These are phyloP conservation scores for Rhagonycha fulva DNA, from an alignment of 2,888 invertebrate species.

Conservation along the genomic window DNA sequence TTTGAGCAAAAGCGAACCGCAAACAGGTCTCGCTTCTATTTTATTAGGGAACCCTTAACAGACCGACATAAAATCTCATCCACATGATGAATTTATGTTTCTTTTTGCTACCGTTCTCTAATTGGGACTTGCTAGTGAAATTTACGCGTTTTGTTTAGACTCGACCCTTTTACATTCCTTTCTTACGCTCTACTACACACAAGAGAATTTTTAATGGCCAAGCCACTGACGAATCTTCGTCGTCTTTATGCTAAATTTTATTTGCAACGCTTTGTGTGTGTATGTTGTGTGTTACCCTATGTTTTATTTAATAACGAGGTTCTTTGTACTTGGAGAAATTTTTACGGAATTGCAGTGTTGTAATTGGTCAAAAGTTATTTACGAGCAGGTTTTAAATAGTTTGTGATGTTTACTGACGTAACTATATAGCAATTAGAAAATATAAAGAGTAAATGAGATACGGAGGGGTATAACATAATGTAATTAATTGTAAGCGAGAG, in stretches of 20 bases:
- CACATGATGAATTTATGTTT: conserved; percentile 41
- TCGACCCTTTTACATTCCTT: conserved; percentile 32
- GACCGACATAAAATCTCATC: conserved; percentile 40
- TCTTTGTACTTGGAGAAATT: conserved; percentile 19
- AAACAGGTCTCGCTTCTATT: conserved; percentile 36
- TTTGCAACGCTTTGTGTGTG: conserved; percentile 17
- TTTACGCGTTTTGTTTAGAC: conserved; percentile 38
- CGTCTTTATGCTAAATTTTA: conserved; percentile 29
- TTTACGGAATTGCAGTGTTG: neutral
- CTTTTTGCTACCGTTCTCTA: conserved; percentile 36
- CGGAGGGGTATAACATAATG: conserved; percentile 22
- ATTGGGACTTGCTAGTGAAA: conserved; percentile 38
- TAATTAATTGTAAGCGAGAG: conserved; percentile 33
- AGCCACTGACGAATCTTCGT: conserved; percentile 39
- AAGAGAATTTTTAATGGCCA: conserved; percentile 38
- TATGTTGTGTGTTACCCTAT: conserved; percentile 15
- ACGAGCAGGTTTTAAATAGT: neutral
- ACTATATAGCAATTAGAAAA: neutral
- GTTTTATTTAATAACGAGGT: conserved; percentile 13
- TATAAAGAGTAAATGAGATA: conserved; percentile 1
- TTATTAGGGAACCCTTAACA: conserved; percentile 30
- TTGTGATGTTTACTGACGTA: neutral
- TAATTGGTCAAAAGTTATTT: neutral
- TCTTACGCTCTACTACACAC: conserved; percentile 36
- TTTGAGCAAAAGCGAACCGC: conserved; percentile 36